These are phyloP conservation scores for Graphium colonna DNA, from an alignment of 2,888 invertebrate species.

Conservation along the genomic window DNA sequence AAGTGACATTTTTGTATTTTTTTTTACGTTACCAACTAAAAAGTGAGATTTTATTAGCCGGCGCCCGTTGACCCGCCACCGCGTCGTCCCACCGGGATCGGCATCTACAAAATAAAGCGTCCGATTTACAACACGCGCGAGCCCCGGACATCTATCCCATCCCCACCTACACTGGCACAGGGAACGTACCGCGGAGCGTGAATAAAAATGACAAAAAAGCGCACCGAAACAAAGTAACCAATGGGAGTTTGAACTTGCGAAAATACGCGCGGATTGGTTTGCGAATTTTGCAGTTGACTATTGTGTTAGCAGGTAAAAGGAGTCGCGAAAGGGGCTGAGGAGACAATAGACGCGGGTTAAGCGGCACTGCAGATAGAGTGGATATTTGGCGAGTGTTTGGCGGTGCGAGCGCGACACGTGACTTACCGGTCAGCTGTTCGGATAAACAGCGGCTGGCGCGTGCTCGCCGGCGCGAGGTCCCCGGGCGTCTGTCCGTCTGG, in stretches of 20 bases:
- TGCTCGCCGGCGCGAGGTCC: conserved; percentile 75
- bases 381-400: too few relatives aligned
- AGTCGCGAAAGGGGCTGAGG: too few relatives aligned
- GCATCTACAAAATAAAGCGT: conserved; percentile 77
- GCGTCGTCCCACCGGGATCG: conserved; percentile 57
- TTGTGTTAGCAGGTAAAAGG: too few relatives aligned
- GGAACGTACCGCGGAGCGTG: conserved; percentile 45
- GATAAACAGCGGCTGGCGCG: conserved; percentile 70
- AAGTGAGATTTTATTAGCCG: conserved; percentile 37
- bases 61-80: conserved; percentile 31
- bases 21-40: conserved; percentile 42
- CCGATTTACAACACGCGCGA: conserved; percentile 73
- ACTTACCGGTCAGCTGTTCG: conserved; percentile 79
- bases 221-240: too few relatives aligned
- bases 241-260: conserved; percentile 36
- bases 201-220: conserved; percentile 43
- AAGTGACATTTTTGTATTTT: neutral
- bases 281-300: too few relatives aligned
- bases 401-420: conserved; percentile 54
- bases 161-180: conserved; percentile 42
- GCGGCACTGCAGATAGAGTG: too few relatives aligned
- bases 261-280: conserved; percentile 63
- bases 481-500: conserved; percentile 79
- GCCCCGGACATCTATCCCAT: conserved; percentile 43
- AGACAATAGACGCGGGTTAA: too few relatives aligned